Conservation (phyloP, 2,797 vertebrate genomes). For the Picus viridis region DNA sequence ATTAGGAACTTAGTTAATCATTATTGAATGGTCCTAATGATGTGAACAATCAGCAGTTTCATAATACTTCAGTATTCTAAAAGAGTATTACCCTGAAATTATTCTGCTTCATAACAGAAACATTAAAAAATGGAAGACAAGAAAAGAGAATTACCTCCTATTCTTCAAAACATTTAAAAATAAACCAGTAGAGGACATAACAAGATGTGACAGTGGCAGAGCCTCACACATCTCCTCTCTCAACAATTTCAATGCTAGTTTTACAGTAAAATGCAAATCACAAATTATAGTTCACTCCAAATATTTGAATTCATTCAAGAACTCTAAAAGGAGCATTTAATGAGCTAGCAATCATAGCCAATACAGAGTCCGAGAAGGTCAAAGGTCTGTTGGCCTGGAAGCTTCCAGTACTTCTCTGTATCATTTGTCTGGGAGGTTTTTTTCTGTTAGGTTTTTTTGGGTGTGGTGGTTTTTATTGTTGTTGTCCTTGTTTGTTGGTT, state of each 20-base stretch:
- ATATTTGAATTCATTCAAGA: not conserved
- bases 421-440: not conserved
- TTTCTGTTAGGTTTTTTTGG: not conserved
- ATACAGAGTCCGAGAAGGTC: not conserved
- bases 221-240: not conserved
- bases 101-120: not conserved
- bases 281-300: not conserved
- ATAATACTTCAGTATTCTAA: not conserved
- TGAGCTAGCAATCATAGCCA: not conserved
- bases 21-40: not conserved
- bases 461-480: too few relatives aligned
- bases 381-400: not conserved
- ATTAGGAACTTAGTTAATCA: not conserved
- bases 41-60: not conserved
- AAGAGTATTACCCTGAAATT: not conserved
- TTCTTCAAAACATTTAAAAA: constrained; percentile 1
- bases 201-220: not conserved
- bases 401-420: not conserved
- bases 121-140: not conserved
- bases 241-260: not conserved
- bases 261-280: not conserved
- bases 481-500: too few relatives aligned
- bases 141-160: not conserved
- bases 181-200: not conserved
- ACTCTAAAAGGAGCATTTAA: not conserved